phyloP scores from a whole-genome alignment of 2,113 vertebrate species.

The Zootoca vivipara region DNA sequence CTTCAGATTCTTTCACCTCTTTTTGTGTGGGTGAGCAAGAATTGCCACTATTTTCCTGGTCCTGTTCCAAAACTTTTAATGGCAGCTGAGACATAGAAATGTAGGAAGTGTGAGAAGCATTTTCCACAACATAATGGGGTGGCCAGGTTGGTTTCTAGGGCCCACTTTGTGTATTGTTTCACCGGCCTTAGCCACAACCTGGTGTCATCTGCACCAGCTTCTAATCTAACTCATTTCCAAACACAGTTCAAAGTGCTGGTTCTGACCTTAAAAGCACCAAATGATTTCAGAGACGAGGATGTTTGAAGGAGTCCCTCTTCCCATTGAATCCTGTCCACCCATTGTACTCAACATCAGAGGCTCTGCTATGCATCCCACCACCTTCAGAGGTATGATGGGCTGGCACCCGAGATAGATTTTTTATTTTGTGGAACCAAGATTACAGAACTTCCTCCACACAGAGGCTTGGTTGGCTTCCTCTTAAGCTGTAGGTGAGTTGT shows the following conservation, averaged over 20 bases:
- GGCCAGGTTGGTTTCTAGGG: neutral
- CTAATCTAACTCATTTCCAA: neutral
- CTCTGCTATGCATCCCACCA: too few relatives aligned
- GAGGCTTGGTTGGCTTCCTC: too few relatives aligned
- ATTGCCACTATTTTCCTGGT: neutral
- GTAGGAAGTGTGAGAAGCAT: neutral
- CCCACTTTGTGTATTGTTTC: neutral
- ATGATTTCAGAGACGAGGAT: neutral
- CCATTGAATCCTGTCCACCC: neutral
- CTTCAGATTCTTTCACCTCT: neutral
- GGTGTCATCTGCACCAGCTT: neutral
- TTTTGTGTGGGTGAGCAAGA: neutral
- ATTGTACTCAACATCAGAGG: neutral
- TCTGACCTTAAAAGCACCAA: neutral
- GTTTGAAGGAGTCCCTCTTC: neutral
- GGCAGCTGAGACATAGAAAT: neutral
- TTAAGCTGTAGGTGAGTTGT: too few relatives aligned
- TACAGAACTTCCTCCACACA: too few relatives aligned
- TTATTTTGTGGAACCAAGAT: too few relatives aligned
- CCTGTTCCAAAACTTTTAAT: neutral
- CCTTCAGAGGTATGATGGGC: too few relatives aligned
- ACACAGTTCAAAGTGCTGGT: neutral
- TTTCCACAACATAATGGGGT: neutral
- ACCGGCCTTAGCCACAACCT: neutral
- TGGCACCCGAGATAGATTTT: too few relatives aligned